Conservation (phyloP, 1,140 invertebrate genomes). For the Drosophila sulfurigaster region DNA sequence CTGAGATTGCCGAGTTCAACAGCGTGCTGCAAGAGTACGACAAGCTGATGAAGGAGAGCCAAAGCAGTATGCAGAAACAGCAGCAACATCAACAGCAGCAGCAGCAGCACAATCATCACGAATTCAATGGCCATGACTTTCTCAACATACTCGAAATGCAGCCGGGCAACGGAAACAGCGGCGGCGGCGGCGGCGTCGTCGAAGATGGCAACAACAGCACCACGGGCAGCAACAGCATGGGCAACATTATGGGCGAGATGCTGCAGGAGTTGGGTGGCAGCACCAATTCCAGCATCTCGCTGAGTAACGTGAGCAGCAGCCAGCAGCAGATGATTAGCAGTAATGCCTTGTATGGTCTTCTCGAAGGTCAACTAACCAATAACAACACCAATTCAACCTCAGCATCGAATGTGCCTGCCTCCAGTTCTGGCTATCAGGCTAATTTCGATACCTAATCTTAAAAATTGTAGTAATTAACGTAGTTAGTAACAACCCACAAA, state of each 20-base stretch:
- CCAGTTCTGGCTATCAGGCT: constrained; percentile 14
- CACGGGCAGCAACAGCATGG: constrained; percentile 62
- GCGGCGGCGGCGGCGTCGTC: background rate
- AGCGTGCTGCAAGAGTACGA: constrained; percentile 78
- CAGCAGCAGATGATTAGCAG: constrained; percentile 20
- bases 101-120: constrained; percentile 58
- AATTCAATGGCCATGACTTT: constrained; percentile 75
- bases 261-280: constrained; percentile 67
- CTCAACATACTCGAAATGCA: constrained; percentile 74
- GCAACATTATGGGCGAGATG: constrained; percentile 64
- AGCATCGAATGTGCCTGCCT: constrained; percentile 1
- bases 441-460: constrained; percentile 19
- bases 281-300: constrained; percentile 59
- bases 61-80: constrained; percentile 77
- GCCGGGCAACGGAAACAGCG: background rate
- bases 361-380: constrained; percentile 3
- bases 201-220: constrained; percentile 52
- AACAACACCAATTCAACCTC: background rate
- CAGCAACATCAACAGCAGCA: constrained; percentile 60
- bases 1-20: constrained; percentile 77
- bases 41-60: constrained; percentile 83
- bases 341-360: constrained; percentile 8
- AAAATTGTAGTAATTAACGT: background rate
- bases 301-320: constrained; percentile 40
- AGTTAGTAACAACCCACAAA: background rate